Conservation (phyloP, 2,113 vertebrate genomes). For the Pygoscelis adeliae region DNA sequence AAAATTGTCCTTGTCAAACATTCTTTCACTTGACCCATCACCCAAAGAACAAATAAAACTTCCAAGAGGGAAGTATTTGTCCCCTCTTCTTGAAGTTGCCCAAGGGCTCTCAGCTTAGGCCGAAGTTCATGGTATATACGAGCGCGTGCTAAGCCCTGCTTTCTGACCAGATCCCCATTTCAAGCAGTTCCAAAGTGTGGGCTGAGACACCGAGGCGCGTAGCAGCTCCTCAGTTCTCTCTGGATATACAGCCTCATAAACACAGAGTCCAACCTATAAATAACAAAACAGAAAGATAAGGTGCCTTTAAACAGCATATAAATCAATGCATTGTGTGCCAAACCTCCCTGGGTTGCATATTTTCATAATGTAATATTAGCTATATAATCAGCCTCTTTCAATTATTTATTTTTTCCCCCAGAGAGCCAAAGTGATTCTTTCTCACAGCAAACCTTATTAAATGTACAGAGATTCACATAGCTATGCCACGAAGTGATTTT, state of each 20-base stretch:
- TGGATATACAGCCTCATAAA: background rate
- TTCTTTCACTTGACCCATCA: slow-evolving; percentile 39
- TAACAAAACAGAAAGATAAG: background rate
- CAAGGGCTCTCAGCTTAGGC: background rate
- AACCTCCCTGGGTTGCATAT: background rate
- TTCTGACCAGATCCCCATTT: background rate
- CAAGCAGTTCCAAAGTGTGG: background rate
- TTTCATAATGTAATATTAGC: slow-evolving; percentile 42
- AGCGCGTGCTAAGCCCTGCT: background rate
- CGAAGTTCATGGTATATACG: background rate
- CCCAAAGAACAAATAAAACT: background rate
- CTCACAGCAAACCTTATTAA: slow-evolving; percentile 8
- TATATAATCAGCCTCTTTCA: background rate
- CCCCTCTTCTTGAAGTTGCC: background rate
- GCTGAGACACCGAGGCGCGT: background rate
- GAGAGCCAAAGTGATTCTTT: background rate
- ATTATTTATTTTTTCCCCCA: background rate
- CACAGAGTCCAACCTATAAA: background rate
- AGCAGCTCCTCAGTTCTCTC: background rate
- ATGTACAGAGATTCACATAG: background rate
- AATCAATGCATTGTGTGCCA: background rate
- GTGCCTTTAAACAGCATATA: slow-evolving; percentile 4
- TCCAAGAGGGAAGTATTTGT: background rate
- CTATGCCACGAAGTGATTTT: background rate
- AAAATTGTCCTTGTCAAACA: background rate